phyloP scores from a whole-genome alignment of 2,797 vertebrate species.

The Euphonia xanthogaster region DNA sequence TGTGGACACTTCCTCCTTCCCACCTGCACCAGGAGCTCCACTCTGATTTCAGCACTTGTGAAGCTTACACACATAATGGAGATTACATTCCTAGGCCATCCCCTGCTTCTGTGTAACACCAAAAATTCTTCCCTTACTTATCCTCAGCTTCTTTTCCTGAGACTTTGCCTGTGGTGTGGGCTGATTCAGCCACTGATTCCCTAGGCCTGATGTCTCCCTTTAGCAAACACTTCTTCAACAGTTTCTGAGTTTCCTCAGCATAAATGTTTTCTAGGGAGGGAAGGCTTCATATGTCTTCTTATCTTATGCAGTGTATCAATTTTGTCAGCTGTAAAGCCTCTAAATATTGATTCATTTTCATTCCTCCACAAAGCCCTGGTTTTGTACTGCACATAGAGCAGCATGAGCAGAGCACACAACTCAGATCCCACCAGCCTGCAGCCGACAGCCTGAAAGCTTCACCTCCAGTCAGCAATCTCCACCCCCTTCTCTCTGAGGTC shows the following conservation, averaged over 20 bases:
- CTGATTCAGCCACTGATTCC: neutral
- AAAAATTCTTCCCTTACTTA: neutral
- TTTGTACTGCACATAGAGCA: neutral
- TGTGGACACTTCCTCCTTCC: neutral
- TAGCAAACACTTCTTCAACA: neutral
- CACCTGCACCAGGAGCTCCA: neutral
- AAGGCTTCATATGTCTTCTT: neutral
- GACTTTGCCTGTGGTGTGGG: neutral
- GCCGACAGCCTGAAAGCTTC: neutral
- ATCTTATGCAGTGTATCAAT: neutral
- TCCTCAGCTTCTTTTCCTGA: neutral
- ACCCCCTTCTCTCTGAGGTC: neutral
- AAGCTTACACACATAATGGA: neutral
- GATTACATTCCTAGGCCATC: neutral
- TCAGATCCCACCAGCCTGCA: neutral
- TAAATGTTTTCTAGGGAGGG: neutral
- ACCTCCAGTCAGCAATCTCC: neutral
- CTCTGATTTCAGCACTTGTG: neutral
- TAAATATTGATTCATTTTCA: neutral
- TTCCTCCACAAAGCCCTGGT: neutral
- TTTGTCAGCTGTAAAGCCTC: neutral
- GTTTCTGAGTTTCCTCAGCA: neutral
- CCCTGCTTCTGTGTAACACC: neutral
- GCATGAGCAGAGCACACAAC: neutral
- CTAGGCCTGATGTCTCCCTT: neutral